A percentile compares a stretch with the other conserved stretches of the same genome.
Evolutionary conservation across 2,888 invertebrate species (phyloP).

Genomic region (Xylophagus ater): DNA sequence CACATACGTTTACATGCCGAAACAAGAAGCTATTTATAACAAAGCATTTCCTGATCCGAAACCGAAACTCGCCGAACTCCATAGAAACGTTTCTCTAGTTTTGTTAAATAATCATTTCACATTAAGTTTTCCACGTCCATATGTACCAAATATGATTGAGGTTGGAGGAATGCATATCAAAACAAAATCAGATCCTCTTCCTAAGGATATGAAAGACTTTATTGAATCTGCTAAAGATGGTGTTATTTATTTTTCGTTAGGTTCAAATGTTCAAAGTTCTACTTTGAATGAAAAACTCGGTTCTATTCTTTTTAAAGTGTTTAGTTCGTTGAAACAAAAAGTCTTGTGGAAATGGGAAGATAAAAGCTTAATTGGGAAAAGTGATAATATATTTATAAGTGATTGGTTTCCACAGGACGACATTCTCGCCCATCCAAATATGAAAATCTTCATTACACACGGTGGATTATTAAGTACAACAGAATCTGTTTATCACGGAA

Average conservation of each 20-base stretch:
- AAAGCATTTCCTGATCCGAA: slow-evolving; percentile 4
- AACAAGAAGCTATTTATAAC: slow-evolving; percentile 9
- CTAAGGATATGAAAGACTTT: slow-evolving; percentile 23
- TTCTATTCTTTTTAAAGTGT: slow-evolving; percentile 44
- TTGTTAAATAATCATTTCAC: slow-evolving; percentile 13
- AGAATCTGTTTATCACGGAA: slow-evolving; percentile 49
- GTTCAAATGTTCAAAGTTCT: slow-evolving; percentile 45
- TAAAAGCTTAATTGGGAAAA: slow-evolving; percentile 41
- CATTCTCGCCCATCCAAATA: slow-evolving; percentile 48
- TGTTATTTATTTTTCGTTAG: slow-evolving; percentile 37
- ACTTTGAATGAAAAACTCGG: slow-evolving; percentile 43
- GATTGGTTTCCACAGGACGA: slow-evolving; percentile 62
- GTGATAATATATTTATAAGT: slow-evolving; percentile 45
- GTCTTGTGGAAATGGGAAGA: slow-evolving; percentile 56
- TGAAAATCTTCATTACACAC: slow-evolving; percentile 52
- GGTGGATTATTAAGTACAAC: slow-evolving; percentile 54
- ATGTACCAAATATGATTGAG: slow-evolving; percentile 15
- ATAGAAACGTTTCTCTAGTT: slow-evolving; percentile 10
- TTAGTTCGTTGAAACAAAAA: slow-evolving; percentile 45
- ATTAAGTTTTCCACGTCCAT: too few relatives aligned
- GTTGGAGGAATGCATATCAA: slow-evolving; percentile 14
- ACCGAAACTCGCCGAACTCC: slow-evolving; percentile 1
- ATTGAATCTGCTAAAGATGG: slow-evolving; percentile 28
- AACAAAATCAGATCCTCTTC: not conserved
- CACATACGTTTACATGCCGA: slow-evolving; percentile 8